A percentile compares a stretch with the other conserved stretches of the same genome.
These are phyloP conservation scores for Lophius americanus DNA, from an alignment of 2,797 vertebrate genomes.

Conservation along the genomic window DNA sequence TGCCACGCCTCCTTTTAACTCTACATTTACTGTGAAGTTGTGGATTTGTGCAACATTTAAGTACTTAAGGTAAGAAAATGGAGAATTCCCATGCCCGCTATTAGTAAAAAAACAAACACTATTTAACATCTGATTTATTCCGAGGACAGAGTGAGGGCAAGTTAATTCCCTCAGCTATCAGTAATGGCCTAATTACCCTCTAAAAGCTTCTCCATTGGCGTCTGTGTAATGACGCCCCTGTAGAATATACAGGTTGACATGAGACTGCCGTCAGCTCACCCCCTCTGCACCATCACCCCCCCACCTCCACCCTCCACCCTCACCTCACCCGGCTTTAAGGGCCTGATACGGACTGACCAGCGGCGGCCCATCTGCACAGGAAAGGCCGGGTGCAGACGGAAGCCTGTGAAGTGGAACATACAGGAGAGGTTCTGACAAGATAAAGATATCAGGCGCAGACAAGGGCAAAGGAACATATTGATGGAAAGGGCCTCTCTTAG, in stretches of 20 bases:
- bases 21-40: background rate
- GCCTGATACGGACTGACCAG: conserved; percentile 47
- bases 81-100: conserved; percentile 16
- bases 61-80: background rate
- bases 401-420: conserved; percentile 79
- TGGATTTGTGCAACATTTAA: background rate
- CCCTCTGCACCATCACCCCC: conserved; percentile 38
- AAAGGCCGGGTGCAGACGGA: conserved; percentile 68
- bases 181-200: conserved; percentile 73
- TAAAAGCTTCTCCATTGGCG: conserved; percentile 72
- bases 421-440: conserved; percentile 80
- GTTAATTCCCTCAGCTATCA: conserved; percentile 65
- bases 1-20: too few relatives aligned
- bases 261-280: conserved; percentile 56
- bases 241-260: conserved; percentile 74
- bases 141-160: conserved; percentile 44
- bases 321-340: conserved; percentile 42
- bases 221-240: conserved; percentile 73
- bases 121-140: conserved; percentile 66
- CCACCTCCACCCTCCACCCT: background rate
- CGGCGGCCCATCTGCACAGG: conserved; percentile 68
- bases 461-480: conserved; percentile 85
- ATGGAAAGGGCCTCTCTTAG: conserved; percentile 78
- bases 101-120: conserved; percentile 36
- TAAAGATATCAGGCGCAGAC: conserved; percentile 84